Base-by-base conservation (phyloP, 2,113 vertebrate genomes). In the Galemys pyrenaicus region DNA sequence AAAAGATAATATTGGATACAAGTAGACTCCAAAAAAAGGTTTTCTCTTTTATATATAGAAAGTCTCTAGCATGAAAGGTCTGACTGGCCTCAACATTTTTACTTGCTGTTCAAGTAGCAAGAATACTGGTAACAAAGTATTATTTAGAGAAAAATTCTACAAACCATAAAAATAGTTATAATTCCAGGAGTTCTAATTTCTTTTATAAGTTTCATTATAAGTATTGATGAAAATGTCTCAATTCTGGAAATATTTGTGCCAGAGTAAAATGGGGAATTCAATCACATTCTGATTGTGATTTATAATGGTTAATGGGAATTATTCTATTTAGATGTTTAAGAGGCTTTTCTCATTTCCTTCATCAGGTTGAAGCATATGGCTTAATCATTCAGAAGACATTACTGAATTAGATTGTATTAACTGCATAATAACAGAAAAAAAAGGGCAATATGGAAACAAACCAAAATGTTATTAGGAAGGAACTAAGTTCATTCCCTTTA, bases 371-470 rank as follows among this genome's bases (percentile, higher is more conserved):
- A 77, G 89, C 95, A 88, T 67, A 74, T 62, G 85, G 46, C 89
- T 91, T 95, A 79, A 94, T 96, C 94, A 94, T 83, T 96, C 80
- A 92, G 77, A 95, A 96, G 73, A 87, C 93, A 97, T 96, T 96
- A 96, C 87, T 74, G 81, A 96, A 94, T 94, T 85, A 95, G 92
- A 92, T 81, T 96, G 87, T 51, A 93, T 96, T 96, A 96, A 92
- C 93, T 94, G 81, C 84, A 92, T 95, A 96, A 93, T 87, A 96
- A 68, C 74, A 91, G 85, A 78, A 84, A 95, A 90, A 86, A 96
- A 91, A 11, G 28, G 37, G 82, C 56, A 94, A 89, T 87, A 94
- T 94, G 87, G 86, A 93, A 95, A 92, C 71, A 93, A 94, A 73
- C 86, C 0, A 35, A 71, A 94, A 94, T 85, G 41, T 77, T 94